A percentile compares a stretch with the other conserved stretches of the same genome.
phyloP scores from a whole-genome alignment of 2,113 vertebrate genomes.

The Ceyx cyanopectus region DNA sequence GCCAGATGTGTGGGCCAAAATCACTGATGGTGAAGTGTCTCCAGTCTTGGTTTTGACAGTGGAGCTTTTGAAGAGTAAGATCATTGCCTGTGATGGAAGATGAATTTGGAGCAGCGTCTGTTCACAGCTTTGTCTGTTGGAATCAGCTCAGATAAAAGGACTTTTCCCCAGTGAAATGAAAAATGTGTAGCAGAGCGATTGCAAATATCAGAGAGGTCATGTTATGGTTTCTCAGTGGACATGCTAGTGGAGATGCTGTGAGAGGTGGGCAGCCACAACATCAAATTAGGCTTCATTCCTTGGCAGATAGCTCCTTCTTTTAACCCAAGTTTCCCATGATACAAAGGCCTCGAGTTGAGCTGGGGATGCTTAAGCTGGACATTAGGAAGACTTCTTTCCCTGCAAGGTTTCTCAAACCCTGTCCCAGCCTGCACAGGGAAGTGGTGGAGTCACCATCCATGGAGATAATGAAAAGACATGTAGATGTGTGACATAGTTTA shows the following conservation, averaged over 20 bases:
- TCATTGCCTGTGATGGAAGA: background rate
- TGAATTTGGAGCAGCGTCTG: background rate
- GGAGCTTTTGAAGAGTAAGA: background rate
- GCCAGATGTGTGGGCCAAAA: background rate
- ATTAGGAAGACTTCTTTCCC: no score
- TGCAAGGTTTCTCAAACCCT: no score
- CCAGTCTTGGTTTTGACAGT: background rate
- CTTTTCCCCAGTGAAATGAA: background rate
- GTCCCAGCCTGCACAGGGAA: no score
- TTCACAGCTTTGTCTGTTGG: background rate
- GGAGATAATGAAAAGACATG: no score
- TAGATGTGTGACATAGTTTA: no score
- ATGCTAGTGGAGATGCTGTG: background rate
- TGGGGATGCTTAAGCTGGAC: no score
- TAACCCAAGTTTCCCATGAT: background rate
- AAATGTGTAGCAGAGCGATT: background rate
- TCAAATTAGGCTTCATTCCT: background rate
- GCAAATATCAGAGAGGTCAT: background rate
- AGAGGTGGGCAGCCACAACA: background rate
- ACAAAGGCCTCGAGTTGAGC: no score
- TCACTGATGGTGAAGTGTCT: no score
- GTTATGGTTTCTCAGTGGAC: background rate
- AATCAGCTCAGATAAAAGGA: background rate
- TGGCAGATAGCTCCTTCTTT: background rate
- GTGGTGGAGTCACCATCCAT: no score